Conservation (phyloP, 1,140 invertebrate genomes). For the Neotoxoptera formosana region DNA sequence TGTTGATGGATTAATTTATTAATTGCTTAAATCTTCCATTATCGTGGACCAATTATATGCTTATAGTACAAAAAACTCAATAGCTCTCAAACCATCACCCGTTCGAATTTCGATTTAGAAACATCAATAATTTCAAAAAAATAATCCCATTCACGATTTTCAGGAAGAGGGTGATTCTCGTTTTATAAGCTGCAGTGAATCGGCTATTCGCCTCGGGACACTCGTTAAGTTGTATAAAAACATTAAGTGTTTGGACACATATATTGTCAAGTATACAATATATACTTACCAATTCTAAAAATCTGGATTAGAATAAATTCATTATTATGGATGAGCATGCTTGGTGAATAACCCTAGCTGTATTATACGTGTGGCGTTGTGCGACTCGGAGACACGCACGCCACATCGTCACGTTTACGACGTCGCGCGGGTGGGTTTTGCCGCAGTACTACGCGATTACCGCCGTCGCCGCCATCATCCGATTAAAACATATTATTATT, state of each 20-base stretch:
- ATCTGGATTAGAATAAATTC: neutral
- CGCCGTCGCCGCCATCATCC: no score
- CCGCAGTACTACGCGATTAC: slow-evolving; percentile 13
- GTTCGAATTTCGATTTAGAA: neutral
- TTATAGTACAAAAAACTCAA: neutral
- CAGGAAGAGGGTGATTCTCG: neutral
- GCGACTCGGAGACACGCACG: neutral
- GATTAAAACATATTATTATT: slow-evolving; percentile 1
- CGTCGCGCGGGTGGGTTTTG: neutral
- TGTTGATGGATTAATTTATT: no score
- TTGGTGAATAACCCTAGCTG: neutral
- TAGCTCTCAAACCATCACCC: neutral
- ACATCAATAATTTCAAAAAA: neutral
- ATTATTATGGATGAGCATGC: neutral
- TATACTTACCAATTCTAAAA: neutral
- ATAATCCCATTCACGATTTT: no score
- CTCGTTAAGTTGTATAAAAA: neutral
- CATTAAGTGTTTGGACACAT: neutral
- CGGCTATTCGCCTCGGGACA: no score
- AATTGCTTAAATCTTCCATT: neutral
- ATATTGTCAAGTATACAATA: neutral
- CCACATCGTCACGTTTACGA: neutral
- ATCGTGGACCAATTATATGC: neutral
- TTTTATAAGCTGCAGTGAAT: neutral
- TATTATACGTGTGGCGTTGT: neutral